phyloP scores from a whole-genome alignment of 2,113 vertebrate species.

The Perognathus longimembris region DNA sequence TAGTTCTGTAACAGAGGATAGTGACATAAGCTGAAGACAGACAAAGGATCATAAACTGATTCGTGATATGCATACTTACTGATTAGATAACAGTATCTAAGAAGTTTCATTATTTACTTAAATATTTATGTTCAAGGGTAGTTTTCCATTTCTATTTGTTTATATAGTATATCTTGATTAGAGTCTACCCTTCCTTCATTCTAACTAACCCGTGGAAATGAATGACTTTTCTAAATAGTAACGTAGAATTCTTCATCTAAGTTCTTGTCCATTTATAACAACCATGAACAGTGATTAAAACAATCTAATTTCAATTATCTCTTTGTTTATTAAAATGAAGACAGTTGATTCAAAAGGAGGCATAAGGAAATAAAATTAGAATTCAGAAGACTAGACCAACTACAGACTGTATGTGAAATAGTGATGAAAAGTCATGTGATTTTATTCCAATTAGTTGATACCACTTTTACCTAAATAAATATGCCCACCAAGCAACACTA shows the following conservation, averaged over 20 bases:
- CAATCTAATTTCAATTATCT: neutral
- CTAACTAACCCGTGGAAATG: neutral
- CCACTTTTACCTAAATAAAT: neutral
- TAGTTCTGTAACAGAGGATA: neutral
- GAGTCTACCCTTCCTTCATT: too few species aligned
- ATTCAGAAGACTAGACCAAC: neutral
- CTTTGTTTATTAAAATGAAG: neutral
- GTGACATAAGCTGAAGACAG: neutral
- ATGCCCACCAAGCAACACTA: neutral
- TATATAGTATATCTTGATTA: too few species aligned
- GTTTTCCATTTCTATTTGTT: too few species aligned
- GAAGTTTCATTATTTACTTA: too few species aligned
- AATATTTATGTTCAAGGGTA: too few species aligned
- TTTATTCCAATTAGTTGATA: too few species aligned
- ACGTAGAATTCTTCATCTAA: neutral
- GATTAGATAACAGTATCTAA: neutral
- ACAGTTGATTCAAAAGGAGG: neutral
- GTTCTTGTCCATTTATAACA: neutral
- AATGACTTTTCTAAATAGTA: neutral
- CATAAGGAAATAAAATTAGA: neutral
- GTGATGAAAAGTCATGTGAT: neutral
- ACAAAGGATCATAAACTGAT: neutral
- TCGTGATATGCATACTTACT: accelerated
- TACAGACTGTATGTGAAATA: neutral
- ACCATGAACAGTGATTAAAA: neutral